phyloP scores from a whole-genome alignment of 1,140 invertebrate species.

The Phortica variegata region DNA sequence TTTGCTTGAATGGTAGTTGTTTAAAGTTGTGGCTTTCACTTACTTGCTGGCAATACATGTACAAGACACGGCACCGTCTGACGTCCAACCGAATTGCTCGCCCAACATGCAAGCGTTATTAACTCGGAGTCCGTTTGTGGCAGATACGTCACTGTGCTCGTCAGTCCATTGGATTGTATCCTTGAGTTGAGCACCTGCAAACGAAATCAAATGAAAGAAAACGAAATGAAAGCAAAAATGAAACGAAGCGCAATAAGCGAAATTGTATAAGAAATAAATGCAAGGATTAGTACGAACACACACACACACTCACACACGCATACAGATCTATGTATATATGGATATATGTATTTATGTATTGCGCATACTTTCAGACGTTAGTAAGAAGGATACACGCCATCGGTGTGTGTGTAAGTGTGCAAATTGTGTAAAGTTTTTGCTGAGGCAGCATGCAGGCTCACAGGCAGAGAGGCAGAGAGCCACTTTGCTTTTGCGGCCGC shows the following conservation, averaged over 20 bases:
- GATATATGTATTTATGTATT: no score
- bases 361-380: no score
- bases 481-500: no score
- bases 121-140: constrained; percentile 68
- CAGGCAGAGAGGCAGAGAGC: no score
- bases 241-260: constrained; percentile 19
- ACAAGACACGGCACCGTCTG: constrained; percentile 80
- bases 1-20: no score
- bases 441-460: no score
- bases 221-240: constrained; percentile 22
- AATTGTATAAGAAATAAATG: not conserved
- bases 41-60: constrained; percentile 78
- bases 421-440: no score
- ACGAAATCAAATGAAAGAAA: constrained; percentile 15
- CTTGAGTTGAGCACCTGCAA: constrained; percentile 61
- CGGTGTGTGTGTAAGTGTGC: no score
- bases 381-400: no score
- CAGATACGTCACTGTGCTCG: constrained; percentile 69
- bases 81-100: constrained; percentile 76
- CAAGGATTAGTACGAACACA: no score
- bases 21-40: constrained; percentile 31
- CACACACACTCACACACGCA: no score
- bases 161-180: constrained; percentile 65
- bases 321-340: no score
- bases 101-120: constrained; percentile 83